Evolutionary conservation across 2,888 invertebrate genomes (phyloP).

Genomic region (Harpalus rubripes): DNA sequence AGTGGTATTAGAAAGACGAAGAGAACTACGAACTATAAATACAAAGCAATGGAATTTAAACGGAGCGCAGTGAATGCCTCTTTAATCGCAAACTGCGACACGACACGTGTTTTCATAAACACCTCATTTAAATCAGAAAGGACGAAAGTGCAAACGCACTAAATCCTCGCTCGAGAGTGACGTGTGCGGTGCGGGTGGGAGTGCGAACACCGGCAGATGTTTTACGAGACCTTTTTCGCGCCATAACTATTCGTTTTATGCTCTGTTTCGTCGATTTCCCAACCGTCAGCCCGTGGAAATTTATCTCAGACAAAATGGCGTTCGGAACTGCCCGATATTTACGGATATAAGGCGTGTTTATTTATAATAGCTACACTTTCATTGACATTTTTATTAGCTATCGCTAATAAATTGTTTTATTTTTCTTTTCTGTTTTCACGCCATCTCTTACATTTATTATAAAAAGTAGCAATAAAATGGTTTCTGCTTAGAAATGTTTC

Average conservation of each 20-base stretch:
- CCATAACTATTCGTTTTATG: conserved; percentile 63
- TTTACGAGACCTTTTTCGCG: conserved; percentile 62
- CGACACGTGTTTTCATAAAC: conserved; percentile 56
- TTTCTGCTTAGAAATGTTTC: not conserved
- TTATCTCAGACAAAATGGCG: conserved; percentile 44
- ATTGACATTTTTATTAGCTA: conserved; percentile 39
- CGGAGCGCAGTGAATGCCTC: conserved; percentile 9
- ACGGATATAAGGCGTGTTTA: conserved; percentile 34
- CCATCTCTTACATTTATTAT: not conserved
- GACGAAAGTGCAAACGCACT: conserved; percentile 30
- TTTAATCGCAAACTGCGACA: conserved; percentile 24
- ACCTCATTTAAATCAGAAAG: conserved; percentile 61
- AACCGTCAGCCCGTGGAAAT: conserved; percentile 28
- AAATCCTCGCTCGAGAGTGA: conserved; percentile 40
- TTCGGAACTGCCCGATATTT: conserved; percentile 42
- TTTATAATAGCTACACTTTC: conserved; percentile 49
- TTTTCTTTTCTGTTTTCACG: conserved; percentile 8
- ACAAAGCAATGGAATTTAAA: conserved; percentile 30
- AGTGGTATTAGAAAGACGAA: not conserved
- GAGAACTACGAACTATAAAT: conserved; percentile 33
- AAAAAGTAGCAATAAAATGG: not conserved
- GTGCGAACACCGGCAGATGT: conserved; percentile 43
- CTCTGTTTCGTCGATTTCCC: conserved; percentile 59
- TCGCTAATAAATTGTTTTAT: conserved; percentile 11
- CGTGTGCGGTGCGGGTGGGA: not conserved